Percentiles rank a stretch among this genome's conserved stretches.
These are phyloP conservation scores for Sphaerophoria taeniata DNA, from an alignment of 2,888 invertebrate species.

Conservation along the genomic window DNA sequence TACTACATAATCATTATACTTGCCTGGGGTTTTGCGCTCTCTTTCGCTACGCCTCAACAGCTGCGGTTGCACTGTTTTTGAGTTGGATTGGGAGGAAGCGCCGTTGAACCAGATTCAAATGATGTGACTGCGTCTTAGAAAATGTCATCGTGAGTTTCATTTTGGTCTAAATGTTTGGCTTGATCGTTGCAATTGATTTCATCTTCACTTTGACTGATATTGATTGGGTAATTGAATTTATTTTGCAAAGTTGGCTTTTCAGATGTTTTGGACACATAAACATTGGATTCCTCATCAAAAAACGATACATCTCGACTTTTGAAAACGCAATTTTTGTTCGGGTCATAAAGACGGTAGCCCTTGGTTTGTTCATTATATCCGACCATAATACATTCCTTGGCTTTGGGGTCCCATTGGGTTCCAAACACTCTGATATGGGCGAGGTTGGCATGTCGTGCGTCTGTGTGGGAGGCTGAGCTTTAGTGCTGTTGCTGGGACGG, in stretches of 20 bases:
- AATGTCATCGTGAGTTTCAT: not conserved
- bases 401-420: conserved; percentile 60
- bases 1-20: not conserved
- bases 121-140: not conserved
- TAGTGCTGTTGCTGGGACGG: not conserved
- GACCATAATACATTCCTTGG: conserved; percentile 50
- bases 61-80: not conserved
- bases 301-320: conserved; percentile 1
- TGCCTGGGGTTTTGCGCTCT: conserved; percentile 9
- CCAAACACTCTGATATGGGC: too few relatives aligned
- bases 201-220: not conserved
- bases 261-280: not conserved
- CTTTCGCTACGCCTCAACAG: conserved; percentile 22
- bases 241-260: not conserved
- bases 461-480: too few relatives aligned
- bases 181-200: not conserved
- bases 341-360: conserved; percentile 50
- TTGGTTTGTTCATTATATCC: conserved; percentile 60
- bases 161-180: not conserved
- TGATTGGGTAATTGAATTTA: not conserved
- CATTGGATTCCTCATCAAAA: not conserved
- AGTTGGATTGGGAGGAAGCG: conserved; percentile 12
- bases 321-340: not conserved
- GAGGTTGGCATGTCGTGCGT: not conserved
- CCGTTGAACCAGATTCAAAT: not conserved